These are phyloP conservation scores for Scaptomyza parva DNA, from an alignment of 2,888 invertebrate genomes.

Conservation along the genomic window DNA sequence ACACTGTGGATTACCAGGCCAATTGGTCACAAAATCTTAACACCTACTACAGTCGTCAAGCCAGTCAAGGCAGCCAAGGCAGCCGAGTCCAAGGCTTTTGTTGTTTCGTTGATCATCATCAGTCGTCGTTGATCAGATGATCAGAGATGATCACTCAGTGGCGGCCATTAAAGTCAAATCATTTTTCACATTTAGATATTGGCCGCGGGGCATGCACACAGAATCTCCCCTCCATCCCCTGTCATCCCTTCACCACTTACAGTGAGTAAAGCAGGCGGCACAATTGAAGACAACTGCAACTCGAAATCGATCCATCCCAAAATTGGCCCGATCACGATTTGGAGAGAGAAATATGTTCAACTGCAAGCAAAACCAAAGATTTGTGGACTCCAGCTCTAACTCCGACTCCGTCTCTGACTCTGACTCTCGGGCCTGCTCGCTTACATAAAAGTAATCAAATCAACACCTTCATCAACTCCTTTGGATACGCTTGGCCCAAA, in stretches of 20 bases:
- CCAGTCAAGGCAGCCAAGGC: constrained; percentile 39
- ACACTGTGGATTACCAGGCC: constrained; percentile 42
- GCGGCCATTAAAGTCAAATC: constrained; percentile 84
- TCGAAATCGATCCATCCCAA: constrained; percentile 62
- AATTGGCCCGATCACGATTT: constrained; percentile 79
- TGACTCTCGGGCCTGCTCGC: constrained; percentile 36
- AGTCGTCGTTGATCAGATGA: constrained; percentile 45
- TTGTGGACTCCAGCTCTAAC: constrained; percentile 20
- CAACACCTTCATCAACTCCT: constrained; percentile 83
- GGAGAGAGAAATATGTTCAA: constrained; percentile 66
- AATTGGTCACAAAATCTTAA: constrained; percentile 82
- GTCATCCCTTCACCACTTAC: background rate
- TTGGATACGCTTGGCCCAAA: constrained; percentile 68
- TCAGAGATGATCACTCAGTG: constrained; percentile 79
- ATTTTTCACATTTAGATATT: constrained; percentile 83
- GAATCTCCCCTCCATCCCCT: background rate
- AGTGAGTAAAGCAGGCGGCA: constrained; percentile 61
- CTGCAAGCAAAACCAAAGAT: constrained; percentile 41
- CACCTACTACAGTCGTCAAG: constrained; percentile 65
- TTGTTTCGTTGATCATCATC: constrained; percentile 43
- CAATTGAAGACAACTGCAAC: constrained; percentile 71
- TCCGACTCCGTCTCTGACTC: constrained; percentile 19
- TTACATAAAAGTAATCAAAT: constrained; percentile 83
- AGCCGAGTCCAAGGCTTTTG: constrained; percentile 48
- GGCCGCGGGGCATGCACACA: constrained; percentile 48